phyloP scores from a whole-genome alignment of 1,140 invertebrate species.

The Bombyx mandarina region DNA sequence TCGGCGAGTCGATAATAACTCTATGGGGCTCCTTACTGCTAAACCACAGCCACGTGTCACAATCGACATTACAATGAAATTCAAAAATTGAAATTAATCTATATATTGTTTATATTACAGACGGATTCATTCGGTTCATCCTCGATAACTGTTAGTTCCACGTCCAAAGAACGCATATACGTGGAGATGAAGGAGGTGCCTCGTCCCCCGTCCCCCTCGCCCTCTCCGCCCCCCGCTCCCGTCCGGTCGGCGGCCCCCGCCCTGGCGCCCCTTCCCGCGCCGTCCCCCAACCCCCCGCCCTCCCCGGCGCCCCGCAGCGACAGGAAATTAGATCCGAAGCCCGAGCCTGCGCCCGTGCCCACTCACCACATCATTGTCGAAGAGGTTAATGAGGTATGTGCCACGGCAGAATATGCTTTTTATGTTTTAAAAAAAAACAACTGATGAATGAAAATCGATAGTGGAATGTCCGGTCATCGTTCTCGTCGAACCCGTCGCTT shows the following conservation, averaged over 20 bases:
- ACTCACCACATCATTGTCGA: conserved; percentile 36
- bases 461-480: too few relatives aligned
- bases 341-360: conserved; percentile 24
- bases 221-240: conserved; percentile 6
- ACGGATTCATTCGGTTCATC: conserved; percentile 33
- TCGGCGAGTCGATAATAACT: too few relatives aligned
- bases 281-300: conserved; percentile 4
- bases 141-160: conserved; percentile 27
- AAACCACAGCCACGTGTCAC: too few relatives aligned
- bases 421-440: too few relatives aligned
- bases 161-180: conserved; percentile 31
- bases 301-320: not conserved
- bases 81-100: not conserved
- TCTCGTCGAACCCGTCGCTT: too few relatives aligned
- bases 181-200: conserved; percentile 15
- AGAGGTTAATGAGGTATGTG: conserved; percentile 36
- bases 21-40: too few relatives aligned
- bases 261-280: conserved; percentile 3
- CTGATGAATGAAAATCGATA: too few relatives aligned
- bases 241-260: not conserved
- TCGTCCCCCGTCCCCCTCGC: conserved; percentile 6
- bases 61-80: not conserved
- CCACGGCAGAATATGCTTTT: conserved; percentile 9
- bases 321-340: not conserved
- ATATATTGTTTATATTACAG: conserved; percentile 4